These are phyloP conservation scores for Drosophila mettleri DNA, from an alignment of 2,888 invertebrate genomes.

Conservation along the genomic window DNA sequence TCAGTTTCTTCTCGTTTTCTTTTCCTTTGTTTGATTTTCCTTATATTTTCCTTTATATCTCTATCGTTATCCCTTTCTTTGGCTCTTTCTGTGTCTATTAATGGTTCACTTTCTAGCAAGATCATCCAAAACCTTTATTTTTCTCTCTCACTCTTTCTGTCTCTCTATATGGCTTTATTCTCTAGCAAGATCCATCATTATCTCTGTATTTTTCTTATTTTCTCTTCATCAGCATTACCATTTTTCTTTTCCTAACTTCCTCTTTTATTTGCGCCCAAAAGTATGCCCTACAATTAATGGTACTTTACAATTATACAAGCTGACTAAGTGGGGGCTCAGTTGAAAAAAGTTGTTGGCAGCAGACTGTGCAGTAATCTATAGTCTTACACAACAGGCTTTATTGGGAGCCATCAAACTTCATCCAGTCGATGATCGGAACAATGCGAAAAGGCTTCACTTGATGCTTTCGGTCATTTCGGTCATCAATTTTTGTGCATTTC, in stretches of 20 bases:
- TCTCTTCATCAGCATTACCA: neutral
- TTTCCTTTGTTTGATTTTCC: too few species aligned
- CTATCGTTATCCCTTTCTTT: neutral
- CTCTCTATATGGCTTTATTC: neutral
- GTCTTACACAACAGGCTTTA: neutral
- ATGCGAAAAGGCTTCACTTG: neutral
- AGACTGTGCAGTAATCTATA: neutral
- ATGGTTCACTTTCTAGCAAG: neutral
- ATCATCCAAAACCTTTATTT: neutral
- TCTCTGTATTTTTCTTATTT: neutral
- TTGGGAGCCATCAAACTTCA: neutral
- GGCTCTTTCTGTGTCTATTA: neutral
- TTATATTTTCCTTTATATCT: too few species aligned
- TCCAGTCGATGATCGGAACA: neutral
- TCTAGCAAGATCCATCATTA: too few species aligned
- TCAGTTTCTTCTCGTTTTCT: too few species aligned
- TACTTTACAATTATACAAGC: neutral
- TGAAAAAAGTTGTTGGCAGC: neutral
- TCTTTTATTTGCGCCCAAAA: neutral
- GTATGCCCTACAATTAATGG: neutral
- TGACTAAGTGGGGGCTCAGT: neutral
- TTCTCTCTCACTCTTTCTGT: neutral
- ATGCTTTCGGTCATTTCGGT: neutral
- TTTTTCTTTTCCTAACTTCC: too few species aligned
- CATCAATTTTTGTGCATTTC: neutral